Base-by-base conservation (phyloP, 2,888 invertebrate genomes). In the Luffia ferchaultella region DNA sequence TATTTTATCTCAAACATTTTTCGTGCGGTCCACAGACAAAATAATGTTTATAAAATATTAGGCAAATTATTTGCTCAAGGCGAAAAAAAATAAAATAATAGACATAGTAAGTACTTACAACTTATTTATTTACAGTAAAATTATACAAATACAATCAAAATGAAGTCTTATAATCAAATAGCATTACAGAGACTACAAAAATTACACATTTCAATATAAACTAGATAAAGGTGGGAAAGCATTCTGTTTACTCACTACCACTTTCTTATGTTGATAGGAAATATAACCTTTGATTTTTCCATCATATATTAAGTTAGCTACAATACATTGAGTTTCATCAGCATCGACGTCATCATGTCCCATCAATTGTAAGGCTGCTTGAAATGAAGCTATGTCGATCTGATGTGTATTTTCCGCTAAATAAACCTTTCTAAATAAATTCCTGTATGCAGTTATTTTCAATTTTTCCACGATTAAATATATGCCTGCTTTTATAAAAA, bases 241-340 rank as follows among this genome's bases (percentile, higher is more conserved):
- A 83, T 96, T 96, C 68, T 95, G 93, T 73, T 99, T 99, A 63
- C 97, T 97, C 45, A 99, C 93, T 46, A 99, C 98, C 51, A 99
- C 88, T 77, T 97, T 98, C 70, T 97, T 93, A 76, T 99, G 98
- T 61, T 95, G 94, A 78, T 96, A 93, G 0, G 98, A 97, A 65
- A 99, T 96, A 73, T 99, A 99, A 0, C 99, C 98, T 73, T 98
- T 98, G 60, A 99, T 96, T 84, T 96, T 97, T 18, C 96, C 96
- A 76, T 97, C 97, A 67, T 90, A 95, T 62, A 99, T 98, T 50
- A 99, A 87, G 85, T 98, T 98, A 1, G 97, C 96, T 2, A 98
- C 90, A 62, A 98, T 94, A 74, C 98, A 98, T 62, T 97, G 94
- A 0, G 97, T 95, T 73, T 98, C 98, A 70, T 97, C 97, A 59